phyloP scores from a whole-genome alignment of 2,888 invertebrate genomes.

The Hesperia comma region DNA sequence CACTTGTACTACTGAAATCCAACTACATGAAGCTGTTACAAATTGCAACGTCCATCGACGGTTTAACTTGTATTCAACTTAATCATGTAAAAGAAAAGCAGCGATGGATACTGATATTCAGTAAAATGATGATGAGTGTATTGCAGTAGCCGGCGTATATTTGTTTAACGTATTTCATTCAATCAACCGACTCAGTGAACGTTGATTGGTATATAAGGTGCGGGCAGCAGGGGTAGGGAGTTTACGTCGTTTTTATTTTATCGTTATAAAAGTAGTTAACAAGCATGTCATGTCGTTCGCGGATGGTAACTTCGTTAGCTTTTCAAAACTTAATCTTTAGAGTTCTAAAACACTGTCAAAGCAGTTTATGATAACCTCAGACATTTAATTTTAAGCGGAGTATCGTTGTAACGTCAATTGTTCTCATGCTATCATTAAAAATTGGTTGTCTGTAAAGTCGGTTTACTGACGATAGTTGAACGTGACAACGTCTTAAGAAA shows the following conservation, averaged over 20 bases:
- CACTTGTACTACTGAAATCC: slow-evolving; percentile 41
- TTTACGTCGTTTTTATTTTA: neutral
- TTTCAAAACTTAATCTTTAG: too few species aligned
- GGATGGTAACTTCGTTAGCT: too few species aligned
- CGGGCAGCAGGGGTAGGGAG: slow-evolving; percentile 39
- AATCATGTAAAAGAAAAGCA: neutral
- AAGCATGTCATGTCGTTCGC: too few species aligned
- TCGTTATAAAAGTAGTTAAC: neutral
- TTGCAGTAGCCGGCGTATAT: slow-evolving; percentile 46
- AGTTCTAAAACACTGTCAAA: too few species aligned
- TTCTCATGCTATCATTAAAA: too few species aligned
- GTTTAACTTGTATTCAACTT: neutral
- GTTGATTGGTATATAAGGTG: slow-evolving; percentile 70
- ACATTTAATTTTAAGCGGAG: too few species aligned
- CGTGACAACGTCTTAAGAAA: too few species aligned
- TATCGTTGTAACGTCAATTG: too few species aligned
- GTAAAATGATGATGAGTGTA: slow-evolving; percentile 18
- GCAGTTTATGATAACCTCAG: too few species aligned
- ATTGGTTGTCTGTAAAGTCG: too few species aligned
- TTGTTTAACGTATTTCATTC: slow-evolving; percentile 65
- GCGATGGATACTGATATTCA: slow-evolving; percentile 21
- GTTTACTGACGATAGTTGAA: too few species aligned
- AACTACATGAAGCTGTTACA: neutral
- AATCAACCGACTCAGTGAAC: slow-evolving; percentile 67
- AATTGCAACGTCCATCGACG: slow-evolving; percentile 18